Evolutionary conservation across 2,797 vertebrate genomes (phyloP), one percentile per base, ranked within the genome.

Genomic region (Xenops minutus): DNA sequence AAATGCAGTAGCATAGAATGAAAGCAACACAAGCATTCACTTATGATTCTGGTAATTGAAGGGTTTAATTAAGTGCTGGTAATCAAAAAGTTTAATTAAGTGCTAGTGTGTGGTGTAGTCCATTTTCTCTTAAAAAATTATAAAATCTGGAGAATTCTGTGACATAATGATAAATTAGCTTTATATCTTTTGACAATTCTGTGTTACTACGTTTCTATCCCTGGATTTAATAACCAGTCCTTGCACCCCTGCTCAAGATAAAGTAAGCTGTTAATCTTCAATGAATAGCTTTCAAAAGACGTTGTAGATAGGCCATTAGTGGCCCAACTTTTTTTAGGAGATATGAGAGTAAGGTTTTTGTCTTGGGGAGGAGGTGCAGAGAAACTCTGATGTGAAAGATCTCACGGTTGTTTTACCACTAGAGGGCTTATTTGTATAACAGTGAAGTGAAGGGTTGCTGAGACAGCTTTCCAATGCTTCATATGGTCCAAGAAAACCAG

Each of bases 341-440:
- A 14, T 63, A 22, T 4, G 21, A 76, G 11, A 58, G 27, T 62
- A 82, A 59, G 74, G 19, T 56, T 87, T 76, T 79, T 68, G 34
- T 85, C 20, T 55, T n/a, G 20, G 23, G 22, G 43, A 26, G 13
- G 20, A 27, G 11, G 4, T 63, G 14, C 6, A 1, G 37, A 39
- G 39, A 73, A 76, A n/a, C 9, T 71, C 17, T 21, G 46, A 1
- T 67, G 2, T 43, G 12, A 2, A 59, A 16, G 48, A 11, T 78
- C 24, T 84, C 12, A 4, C 0, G 3, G 12, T 34, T 46, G 9
- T 80, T 92, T 44, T 61, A 34, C 97, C 97, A 78, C 87, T 94
- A 97, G 96, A 91, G 96, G 97, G 95, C 96, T 94, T 73, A 61
- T 92, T 93, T 95, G 94, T 92, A 81, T 64, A 80, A 43, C 84